Base-by-base conservation (phyloP, 1,140 invertebrate species). In the Drosophila rufa region DNA sequence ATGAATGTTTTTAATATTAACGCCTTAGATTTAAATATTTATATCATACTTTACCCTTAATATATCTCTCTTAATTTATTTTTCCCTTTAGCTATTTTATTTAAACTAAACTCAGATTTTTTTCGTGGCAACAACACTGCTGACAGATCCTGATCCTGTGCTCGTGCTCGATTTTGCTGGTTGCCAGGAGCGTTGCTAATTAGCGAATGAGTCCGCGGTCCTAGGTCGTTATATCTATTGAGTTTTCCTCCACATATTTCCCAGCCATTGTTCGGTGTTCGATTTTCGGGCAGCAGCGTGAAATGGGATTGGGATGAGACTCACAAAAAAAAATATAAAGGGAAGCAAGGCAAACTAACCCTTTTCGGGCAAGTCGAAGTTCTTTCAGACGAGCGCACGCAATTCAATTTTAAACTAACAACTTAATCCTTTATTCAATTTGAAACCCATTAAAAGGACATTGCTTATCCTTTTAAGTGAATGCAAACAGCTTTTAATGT, bases 351-450 rank as follows among this genome's bases (percentile, higher is more conserved):
- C 17, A 70, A 73, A 71, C 58, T 58, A 79, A 79, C 58, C 76
- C 76, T 65, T 65, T 79, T 65, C 17, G 42, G 46, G 36, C 56
- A 62, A 57, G 65, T 40, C 33, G 48, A 78, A 78, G 50, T 75
- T 69, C 76, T 90, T 86, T 67, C 80, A 78, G 67, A 77, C 73
- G 85, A 74, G 76, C 81, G 74, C 75, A 79, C 77, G 79, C 87
- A 91, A 91, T 87, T 92, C 87, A 91, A 92, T 92, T 92, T 91
- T 80, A 86, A 90, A 92, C 87, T 92, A 92, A 92, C 91, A 92
- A 92, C 90, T 91, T 92, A 92, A 92, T 92, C 92, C 92, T 92
- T 92, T 92, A 92, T 92, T 92, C 91, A 92, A 92, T 92, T 92
- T 92, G 92, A 92, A 92, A 92, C 91, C 92, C 92, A 92, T 92